Percentiles rank a stretch among this genome's conserved stretches.
These are phyloP conservation scores for Elachura formosa DNA, from an alignment of 2,113 vertebrate genomes.

Conservation along the genomic window DNA sequence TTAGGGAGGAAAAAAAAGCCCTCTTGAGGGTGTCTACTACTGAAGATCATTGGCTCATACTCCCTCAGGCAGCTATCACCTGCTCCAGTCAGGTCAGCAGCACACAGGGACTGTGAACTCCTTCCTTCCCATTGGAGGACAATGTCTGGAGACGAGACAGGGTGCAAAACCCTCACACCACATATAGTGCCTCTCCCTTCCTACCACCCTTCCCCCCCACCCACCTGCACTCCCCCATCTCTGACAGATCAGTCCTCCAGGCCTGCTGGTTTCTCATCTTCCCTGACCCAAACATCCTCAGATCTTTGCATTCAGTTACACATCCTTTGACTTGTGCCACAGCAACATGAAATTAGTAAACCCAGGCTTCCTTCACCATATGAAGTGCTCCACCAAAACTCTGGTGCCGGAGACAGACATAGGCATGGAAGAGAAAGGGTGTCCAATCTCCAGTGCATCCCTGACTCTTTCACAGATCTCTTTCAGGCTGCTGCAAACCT, in stretches of 20 bases:
- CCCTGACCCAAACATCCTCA: neutral
- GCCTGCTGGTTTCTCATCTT: neutral
- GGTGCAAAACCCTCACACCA: fast-evolving
- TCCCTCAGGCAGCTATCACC: neutral
- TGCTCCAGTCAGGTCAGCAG: neutral
- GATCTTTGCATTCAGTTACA: neutral
- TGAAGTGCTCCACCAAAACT: neutral
- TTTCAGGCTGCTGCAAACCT: fast-evolving
- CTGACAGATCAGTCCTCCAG: fast-evolving
- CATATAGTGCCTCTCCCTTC: fast-evolving
- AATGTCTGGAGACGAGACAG: fast-evolving
- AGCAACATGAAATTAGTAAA: neutral
- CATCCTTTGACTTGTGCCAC: neutral
- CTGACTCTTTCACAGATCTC: neutral
- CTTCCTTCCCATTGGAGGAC: neutral
- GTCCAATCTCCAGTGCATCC: fast-evolving
- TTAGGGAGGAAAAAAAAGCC: neutral
- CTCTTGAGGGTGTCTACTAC: neutral
- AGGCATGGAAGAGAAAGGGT: neutral
- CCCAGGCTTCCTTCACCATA: neutral
- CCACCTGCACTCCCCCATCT: fast-evolving
- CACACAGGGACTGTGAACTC: neutral
- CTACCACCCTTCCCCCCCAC: neutral
- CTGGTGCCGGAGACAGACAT: neutral
- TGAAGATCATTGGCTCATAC: neutral